Base-by-base conservation (phyloP, 2,888 invertebrate genomes). In the Dicyrtoma fusca region DNA sequence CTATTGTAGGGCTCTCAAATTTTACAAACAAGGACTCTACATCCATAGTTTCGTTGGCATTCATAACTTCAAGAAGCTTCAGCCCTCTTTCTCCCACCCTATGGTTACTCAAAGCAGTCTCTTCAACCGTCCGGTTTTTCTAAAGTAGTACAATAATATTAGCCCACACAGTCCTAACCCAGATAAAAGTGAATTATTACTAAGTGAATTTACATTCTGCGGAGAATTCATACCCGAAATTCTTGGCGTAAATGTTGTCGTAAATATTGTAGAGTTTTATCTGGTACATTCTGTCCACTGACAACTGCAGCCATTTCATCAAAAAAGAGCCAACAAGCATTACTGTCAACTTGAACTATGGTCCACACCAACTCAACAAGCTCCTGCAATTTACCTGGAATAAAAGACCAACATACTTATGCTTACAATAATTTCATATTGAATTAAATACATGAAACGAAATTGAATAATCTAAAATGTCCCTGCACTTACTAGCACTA, bases 251-350 rank as follows among this genome's bases (percentile, higher is more conserved):
- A 21, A 8, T 10, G 17, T 65, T 21, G 42, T 47, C 51, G 23
- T n/a, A 71, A 25, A 5, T n/a, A 5, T n/a, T 51, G 17, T 21
- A 71, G n/a, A 45, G 45, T 34, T 5, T 55, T 57, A 5, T 1
- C 17, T 26, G 63, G 45, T 19, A 71, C 19, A 47, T 69, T 47
- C 10, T 42, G 42, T 57, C 55, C 64, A 11, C 21, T 19, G 5
- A 65, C 71, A 23, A 71, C 63, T 4, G 23, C 19, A 25, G 71
- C 17, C 71, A 71, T 71, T 65, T 71, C 71, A 25, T 71, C 71
- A 65, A 65, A 71, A 25, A 64, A 71, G n/a, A 71, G 64, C 64
- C 71, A 71, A 21, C 71, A 71, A 1, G 65, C 21, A 57, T 57
- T 55, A 10, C 26, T 44, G 25, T 71, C 64, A n/a, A 42, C 34